These are phyloP conservation scores for Oryzaephilus surinamensis DNA, from an alignment of 1,140 invertebrate genomes.

Conservation along the genomic window DNA sequence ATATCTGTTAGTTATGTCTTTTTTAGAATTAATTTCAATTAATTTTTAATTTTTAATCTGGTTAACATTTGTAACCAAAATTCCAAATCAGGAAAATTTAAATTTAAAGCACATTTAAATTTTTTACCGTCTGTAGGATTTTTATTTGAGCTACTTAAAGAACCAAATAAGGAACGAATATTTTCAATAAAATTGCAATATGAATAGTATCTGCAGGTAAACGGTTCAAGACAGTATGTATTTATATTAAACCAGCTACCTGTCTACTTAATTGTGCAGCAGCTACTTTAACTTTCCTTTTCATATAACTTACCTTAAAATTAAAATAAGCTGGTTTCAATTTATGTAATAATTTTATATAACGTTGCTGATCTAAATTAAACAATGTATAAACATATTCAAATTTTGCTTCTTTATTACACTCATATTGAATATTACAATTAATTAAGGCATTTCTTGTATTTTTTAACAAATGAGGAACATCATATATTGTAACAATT, in stretches of 20 bases:
- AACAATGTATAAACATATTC: conserved; percentile 7
- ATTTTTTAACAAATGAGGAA: conserved; percentile 12
- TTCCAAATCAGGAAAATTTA: background rate
- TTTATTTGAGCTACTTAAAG: conserved; percentile 3
- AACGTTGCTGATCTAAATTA: conserved; percentile 5
- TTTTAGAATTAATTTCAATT: conserved; percentile 1
- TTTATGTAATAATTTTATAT: conserved; percentile 8
- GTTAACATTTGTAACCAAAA: conserved; percentile 4
- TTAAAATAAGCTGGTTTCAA: conserved; percentile 10
- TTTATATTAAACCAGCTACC: conserved; percentile 9
- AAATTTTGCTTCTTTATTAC: conserved; percentile 9
- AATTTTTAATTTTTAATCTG: conserved; percentile 2
- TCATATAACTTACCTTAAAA: conserved; percentile 8
- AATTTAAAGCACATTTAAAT: background rate
- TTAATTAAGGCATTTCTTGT: conserved; percentile 11
- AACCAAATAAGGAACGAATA: conserved; percentile 6
- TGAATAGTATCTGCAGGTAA: conserved; percentile 3
- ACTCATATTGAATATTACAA: conserved; percentile 5
- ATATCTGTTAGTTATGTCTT: background rate
- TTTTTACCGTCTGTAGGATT: conserved; percentile 3
- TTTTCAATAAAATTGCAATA: conserved; percentile 3
- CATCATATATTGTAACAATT: conserved; percentile 12
- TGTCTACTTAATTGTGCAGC: conserved; percentile 5
- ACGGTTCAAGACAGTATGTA: background rate
- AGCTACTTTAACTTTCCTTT: conserved; percentile 13